phyloP scores from a whole-genome alignment of 2,888 invertebrate species.

The Zootermopsis nevadensis region DNA sequence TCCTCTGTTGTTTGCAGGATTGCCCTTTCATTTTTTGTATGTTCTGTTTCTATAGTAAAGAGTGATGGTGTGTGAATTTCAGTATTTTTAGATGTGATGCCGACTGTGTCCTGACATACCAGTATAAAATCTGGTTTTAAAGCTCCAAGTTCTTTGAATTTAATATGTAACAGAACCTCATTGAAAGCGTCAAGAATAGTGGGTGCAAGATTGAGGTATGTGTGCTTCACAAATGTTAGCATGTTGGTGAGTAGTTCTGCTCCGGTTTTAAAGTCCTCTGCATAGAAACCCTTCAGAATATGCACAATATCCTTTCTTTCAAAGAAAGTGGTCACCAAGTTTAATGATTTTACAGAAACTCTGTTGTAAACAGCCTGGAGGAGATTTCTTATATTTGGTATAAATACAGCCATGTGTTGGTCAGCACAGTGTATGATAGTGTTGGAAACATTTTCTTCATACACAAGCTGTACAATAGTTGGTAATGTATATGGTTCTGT shows the following conservation, averaged over 20 bases:
- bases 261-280: not conserved
- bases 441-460: not conserved
- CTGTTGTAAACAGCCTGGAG: not conserved
- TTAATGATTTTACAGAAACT: not conserved
- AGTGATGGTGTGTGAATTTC: no score
- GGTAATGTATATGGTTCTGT: not conserved
- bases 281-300: not conserved
- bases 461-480: not conserved
- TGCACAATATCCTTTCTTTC: not conserved
- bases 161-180: not conserved
- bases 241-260: not conserved
- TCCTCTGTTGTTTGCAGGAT: not conserved
- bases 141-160: not conserved
- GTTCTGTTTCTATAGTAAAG: not conserved
- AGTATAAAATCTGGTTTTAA: not conserved
- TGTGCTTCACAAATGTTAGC: not conserved
- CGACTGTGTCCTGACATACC: not conserved
- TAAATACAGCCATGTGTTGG: not conserved
- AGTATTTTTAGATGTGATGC: no score
- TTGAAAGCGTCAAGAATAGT: not conserved
- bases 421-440: not conserved
- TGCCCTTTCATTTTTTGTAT: not conserved
- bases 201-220: not conserved
- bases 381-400: not conserved
- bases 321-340: not conserved